A percentile compares a stretch with the other conserved stretches of the same genome.
Conservation (phyloP, 2,888 invertebrate genomes). For the Athalia cordata region DNA sequence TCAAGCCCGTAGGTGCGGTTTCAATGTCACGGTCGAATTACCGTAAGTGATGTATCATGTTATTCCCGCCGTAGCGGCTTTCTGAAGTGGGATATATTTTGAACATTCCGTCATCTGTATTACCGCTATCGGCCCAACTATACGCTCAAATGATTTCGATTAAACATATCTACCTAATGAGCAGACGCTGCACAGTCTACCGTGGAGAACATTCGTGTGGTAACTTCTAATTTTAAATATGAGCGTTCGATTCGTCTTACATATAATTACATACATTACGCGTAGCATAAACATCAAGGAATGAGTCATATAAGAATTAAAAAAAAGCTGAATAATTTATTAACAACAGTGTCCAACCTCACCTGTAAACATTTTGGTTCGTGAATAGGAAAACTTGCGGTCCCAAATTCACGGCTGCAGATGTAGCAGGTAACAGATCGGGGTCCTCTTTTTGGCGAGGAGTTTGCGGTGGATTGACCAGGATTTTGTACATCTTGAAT, state of each 20-base stretch:
- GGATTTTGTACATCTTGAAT: not conserved
- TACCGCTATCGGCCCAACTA: not conserved
- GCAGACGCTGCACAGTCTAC: not conserved
- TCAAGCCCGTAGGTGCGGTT: constrained; percentile 33
- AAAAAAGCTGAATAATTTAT: not conserved
- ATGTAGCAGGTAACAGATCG: constrained; percentile 77
- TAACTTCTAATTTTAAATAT: constrained; percentile 36
- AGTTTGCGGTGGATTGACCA: not conserved
- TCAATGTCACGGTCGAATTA: constrained; percentile 44
- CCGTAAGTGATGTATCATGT: constrained; percentile 17
- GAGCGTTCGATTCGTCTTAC: constrained; percentile 9
- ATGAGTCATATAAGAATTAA: not conserved
- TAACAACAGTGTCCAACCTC: constrained; percentile 47
- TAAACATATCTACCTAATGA: not conserved
- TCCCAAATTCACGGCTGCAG: constrained; percentile 81
- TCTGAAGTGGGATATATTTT: not conserved
- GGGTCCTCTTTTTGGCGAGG: constrained; percentile 57
- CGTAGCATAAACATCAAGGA: no score
- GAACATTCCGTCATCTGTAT: constrained; percentile 54
- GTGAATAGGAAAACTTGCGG: constrained; percentile 79
- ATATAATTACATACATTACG: not conserved
- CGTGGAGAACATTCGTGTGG: not conserved
- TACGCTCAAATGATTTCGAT: constrained; percentile 15
- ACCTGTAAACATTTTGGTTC: constrained; percentile 81
- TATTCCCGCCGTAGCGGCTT: constrained; percentile 19